Conservation (phyloP, 2,888 invertebrate genomes). For the Mantis religiosa region DNA sequence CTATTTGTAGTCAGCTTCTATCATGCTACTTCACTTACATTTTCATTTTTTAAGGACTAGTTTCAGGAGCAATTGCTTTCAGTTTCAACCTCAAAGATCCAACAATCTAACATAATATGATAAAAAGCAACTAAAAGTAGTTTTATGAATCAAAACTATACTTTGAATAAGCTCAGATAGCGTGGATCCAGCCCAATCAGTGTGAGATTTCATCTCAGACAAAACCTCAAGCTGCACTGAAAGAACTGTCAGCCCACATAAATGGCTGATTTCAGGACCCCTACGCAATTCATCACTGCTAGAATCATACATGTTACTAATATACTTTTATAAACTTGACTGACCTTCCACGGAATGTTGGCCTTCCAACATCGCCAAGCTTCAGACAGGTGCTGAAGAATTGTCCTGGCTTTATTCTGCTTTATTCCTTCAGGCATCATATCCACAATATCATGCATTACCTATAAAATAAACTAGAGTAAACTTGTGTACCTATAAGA, state of each 20-base stretch:
- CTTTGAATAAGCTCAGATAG: not conserved
- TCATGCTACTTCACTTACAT: too few relatives aligned
- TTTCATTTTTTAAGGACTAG: too few relatives aligned
- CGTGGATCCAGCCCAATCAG: not conserved
- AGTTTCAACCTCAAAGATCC: too few relatives aligned
- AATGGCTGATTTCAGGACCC: constrained; percentile 35
- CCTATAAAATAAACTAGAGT: constrained; percentile 30
- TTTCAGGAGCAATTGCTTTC: too few relatives aligned
- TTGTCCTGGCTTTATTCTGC: constrained; percentile 98
- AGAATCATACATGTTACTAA: not conserved
- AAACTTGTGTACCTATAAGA: not conserved
- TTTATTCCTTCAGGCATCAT: constrained; percentile 99
- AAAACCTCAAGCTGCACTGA: constrained; percentile 1
- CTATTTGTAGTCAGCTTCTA: too few relatives aligned
- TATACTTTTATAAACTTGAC: not conserved
- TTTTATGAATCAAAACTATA: too few relatives aligned
- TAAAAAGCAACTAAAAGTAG: too few relatives aligned
- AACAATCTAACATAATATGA: too few relatives aligned
- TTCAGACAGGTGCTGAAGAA: constrained; percentile 96
- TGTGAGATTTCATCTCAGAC: constrained; percentile 9
- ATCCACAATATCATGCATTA: constrained; percentile 93
- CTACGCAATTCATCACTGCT: constrained; percentile 39
- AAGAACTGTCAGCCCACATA: constrained; percentile 39
- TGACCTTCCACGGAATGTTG: constrained; percentile 98
- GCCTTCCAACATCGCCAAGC: constrained; percentile 99